phyloP scores from a whole-genome alignment of 2,888 invertebrate species.

The Ametastegia equiseti region DNA sequence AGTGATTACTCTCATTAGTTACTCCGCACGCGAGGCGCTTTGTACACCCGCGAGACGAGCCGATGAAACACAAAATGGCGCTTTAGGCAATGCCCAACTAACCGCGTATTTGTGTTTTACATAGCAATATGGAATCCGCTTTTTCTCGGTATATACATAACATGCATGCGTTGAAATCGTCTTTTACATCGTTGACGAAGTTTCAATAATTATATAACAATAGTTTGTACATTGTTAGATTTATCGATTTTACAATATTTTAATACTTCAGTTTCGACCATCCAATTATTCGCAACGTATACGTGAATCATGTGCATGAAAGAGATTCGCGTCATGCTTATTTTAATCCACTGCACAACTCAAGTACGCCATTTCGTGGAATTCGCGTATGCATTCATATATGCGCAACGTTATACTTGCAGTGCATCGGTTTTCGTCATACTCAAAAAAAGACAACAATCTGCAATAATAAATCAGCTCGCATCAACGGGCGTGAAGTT shows the following conservation, averaged over 20 bases:
- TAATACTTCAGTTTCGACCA: background rate
- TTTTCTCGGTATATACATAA: too few species aligned
- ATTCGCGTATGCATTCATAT: background rate
- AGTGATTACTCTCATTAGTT: slow-evolving; percentile 75
- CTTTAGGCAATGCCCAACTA: slow-evolving; percentile 26
- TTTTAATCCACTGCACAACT: background rate
- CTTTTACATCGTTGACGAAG: background rate
- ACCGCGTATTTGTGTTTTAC: background rate
- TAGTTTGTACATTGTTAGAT: too few species aligned
- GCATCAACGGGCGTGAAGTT: background rate
- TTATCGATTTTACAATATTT: background rate
- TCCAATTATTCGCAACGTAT: background rate
- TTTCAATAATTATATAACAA: too few species aligned
- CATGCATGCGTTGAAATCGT: background rate
- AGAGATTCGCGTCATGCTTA: background rate
- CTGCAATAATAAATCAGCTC: background rate
- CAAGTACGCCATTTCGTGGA: background rate
- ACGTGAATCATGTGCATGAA: background rate
- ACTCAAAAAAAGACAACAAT: background rate
- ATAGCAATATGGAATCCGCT: background rate
- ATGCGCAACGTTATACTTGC: background rate
- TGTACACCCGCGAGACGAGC: slow-evolving; percentile 55
- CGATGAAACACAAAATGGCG: slow-evolving; percentile 60
- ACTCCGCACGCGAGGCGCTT: slow-evolving; percentile 73
- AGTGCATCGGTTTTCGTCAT: background rate